Evolutionary conservation across 1,140 invertebrate genomes (phyloP).

Genomic region (Sitobion miscanthi): DNA sequence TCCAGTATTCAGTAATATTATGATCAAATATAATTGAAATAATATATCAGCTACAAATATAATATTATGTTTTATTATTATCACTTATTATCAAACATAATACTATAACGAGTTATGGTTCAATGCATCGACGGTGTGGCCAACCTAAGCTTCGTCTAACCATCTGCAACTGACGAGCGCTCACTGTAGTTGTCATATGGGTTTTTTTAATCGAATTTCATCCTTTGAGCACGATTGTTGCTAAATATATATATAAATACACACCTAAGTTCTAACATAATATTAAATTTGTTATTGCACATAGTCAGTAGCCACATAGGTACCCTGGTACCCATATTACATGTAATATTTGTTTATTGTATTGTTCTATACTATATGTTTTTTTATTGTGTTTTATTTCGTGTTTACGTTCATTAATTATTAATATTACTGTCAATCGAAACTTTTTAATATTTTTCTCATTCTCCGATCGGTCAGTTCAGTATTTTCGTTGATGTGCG

Average conservation of each 20-base stretch:
- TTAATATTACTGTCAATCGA: background rate
- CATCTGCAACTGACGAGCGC: background rate
- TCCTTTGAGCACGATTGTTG: background rate
- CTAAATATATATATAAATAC: slow-evolving; percentile 19
- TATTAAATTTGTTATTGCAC: background rate
- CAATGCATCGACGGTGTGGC: background rate
- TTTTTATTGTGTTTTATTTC: background rate
- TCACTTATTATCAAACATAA: background rate
- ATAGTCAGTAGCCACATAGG: background rate
- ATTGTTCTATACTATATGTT: background rate
- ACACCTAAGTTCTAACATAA: background rate
- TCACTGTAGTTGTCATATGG: background rate
- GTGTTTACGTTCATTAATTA: background rate
- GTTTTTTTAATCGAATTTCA: slow-evolving; percentile 32
- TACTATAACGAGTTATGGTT: background rate
- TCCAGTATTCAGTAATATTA: no score
- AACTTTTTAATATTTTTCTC: background rate
- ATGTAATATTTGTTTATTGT: background rate
- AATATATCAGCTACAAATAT: no score
- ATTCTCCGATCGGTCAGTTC: background rate
- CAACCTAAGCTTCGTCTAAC: background rate
- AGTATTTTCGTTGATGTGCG: background rate
- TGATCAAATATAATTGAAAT: no score
- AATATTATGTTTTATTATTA: background rate
- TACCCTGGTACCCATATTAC: background rate